phyloP scores from a whole-genome alignment of 2,888 invertebrate genomes.

The Rotaria magnacalcarata region DNA sequence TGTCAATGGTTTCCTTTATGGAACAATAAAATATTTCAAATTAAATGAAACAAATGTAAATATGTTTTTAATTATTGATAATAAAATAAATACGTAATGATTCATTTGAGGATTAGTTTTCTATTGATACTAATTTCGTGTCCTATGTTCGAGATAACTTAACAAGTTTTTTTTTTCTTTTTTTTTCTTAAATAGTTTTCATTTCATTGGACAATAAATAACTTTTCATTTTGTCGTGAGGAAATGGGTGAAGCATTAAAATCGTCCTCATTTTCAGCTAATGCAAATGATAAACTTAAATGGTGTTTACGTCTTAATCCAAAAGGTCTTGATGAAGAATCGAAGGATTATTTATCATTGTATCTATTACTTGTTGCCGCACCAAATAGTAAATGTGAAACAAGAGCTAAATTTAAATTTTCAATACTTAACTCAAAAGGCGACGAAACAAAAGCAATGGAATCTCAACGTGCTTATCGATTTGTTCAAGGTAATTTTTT shows the following conservation, averaged over 20 bases:
- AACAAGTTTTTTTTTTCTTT: background rate
- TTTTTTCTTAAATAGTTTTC: conserved; percentile 76
- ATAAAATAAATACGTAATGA: background rate
- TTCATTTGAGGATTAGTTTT: no score
- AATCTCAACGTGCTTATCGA: conserved; percentile 85
- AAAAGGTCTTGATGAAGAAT: conserved; percentile 98
- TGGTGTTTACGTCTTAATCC: conserved; percentile 99
- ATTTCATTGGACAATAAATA: conserved; percentile 99
- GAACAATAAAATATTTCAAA: background rate
- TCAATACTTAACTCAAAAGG: conserved; percentile 99
- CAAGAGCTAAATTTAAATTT: conserved; percentile 99
- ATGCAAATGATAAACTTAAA: conserved; percentile 98
- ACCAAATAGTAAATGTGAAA: conserved; percentile 85
- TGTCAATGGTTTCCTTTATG: background rate
- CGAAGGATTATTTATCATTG: conserved; percentile 97
- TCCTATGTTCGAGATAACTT: no score
- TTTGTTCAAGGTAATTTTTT: conserved; percentile 81
- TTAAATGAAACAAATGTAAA: background rate
- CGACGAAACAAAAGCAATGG: conserved; percentile 76
- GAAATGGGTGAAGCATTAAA: conserved; percentile 99
- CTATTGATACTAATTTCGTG: no score
- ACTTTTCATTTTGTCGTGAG: conserved; percentile 99
- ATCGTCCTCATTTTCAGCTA: conserved; percentile 98
- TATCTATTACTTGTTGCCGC: conserved; percentile 90
- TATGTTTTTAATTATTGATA: background rate